These are phyloP conservation scores for Pedionomus torquatus DNA, from an alignment of 2,113 vertebrate genomes.

Conservation along the genomic window DNA sequence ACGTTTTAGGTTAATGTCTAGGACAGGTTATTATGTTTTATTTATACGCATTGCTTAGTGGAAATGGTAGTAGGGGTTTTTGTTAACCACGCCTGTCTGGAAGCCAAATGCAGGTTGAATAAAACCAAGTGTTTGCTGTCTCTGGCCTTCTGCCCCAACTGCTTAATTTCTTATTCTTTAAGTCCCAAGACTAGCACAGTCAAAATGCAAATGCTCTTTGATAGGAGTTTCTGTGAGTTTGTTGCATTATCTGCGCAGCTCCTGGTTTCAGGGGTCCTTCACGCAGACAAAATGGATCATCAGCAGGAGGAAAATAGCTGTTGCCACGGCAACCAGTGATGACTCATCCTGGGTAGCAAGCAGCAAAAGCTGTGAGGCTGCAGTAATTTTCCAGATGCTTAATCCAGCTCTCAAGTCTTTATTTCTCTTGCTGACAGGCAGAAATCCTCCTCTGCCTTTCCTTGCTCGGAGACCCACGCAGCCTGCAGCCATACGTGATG, in stretches of 20 bases:
- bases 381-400: constrained; percentile 82
- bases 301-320: constrained; percentile 48
- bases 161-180: not conserved
- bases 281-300: constrained; percentile 60
- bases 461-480: not conserved
- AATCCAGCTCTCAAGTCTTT: constrained; percentile 1
- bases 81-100: not conserved
- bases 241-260: constrained; percentile 33
- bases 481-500: constrained; percentile 25
- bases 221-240: constrained; percentile 12
- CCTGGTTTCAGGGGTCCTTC: constrained; percentile 61
- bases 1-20: not conserved
- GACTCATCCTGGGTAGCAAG: constrained; percentile 68
- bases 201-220: not conserved
- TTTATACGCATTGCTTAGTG: not conserved
- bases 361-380: constrained; percentile 64
- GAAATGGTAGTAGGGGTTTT: not conserved
- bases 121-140: not conserved
- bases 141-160: not conserved
- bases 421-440: constrained; percentile 17
- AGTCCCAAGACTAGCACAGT: not conserved
- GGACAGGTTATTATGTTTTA: not conserved
- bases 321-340: constrained; percentile 70
- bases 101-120: not conserved
- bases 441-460: constrained; percentile 7